Conservation (phyloP, 2,888 invertebrate species). For the Dasysyrphus albostriatus region DNA sequence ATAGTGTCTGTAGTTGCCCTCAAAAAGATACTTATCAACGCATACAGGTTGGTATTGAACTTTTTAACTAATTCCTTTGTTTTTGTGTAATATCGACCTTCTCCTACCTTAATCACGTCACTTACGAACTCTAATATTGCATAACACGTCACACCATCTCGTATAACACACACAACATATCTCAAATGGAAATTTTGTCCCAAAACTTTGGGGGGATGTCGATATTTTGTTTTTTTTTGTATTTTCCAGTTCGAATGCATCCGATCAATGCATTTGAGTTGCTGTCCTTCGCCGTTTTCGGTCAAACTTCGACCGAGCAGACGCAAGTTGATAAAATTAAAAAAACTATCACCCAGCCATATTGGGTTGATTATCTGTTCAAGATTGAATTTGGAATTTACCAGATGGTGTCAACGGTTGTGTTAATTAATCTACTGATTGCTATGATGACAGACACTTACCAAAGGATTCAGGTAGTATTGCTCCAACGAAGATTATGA, state of each 20-base stretch:
- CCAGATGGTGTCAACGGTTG: slow-evolving; percentile 99
- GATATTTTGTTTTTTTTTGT: slow-evolving; percentile 77
- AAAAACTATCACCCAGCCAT: slow-evolving; percentile 87
- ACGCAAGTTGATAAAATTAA: slow-evolving; percentile 88
- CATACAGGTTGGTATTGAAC: slow-evolving; percentile 93
- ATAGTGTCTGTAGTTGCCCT: slow-evolving; percentile 98
- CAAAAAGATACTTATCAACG: slow-evolving; percentile 99
- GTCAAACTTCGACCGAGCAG: slow-evolving; percentile 93
- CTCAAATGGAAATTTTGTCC: background rate
- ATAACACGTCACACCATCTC: background rate
- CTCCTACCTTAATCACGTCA: slow-evolving; percentile 18
- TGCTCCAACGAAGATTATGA: slow-evolving; percentile 43
- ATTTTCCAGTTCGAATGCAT: slow-evolving; percentile 91
- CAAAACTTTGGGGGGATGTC: slow-evolving; percentile 75
- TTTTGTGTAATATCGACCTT: slow-evolving; percentile 60
- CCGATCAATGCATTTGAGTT: slow-evolving; percentile 97
- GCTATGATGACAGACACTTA: slow-evolving; percentile 99
- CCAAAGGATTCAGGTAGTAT: slow-evolving; percentile 97
- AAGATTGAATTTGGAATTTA: slow-evolving; percentile 96
- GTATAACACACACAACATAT: background rate
- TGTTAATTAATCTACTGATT: slow-evolving; percentile 99
- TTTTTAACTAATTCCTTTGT: slow-evolving; percentile 78
- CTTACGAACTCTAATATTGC: background rate
- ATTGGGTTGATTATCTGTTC: slow-evolving; percentile 94
- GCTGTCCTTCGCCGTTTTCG: slow-evolving; percentile 99